Evolutionary conservation across 2,888 invertebrate species (phyloP), one percentile per base, ranked within the genome.

Genomic region (Drosophila neonasuta): DNA sequence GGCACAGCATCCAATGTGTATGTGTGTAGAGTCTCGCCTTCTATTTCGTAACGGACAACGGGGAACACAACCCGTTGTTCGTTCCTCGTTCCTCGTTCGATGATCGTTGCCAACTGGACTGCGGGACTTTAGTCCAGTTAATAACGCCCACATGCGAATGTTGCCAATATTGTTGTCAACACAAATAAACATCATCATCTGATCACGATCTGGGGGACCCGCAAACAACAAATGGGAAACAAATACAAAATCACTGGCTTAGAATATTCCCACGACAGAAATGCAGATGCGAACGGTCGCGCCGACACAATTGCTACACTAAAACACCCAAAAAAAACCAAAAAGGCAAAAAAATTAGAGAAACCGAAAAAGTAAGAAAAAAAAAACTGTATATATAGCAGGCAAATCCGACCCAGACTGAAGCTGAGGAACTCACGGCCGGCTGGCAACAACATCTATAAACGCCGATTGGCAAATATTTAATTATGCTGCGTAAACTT

Each of bases 401-500:
- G 50, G 68, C 68, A 65, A 70, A 72, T 62, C 66, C 48, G 50
- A 67, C 32, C 54, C 45, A 29, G 58, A 71, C 60, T 54, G 49
- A 54, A 34, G 44, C n/a, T 48, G 44, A 32, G 36, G n/a, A 36
- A 36, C 32, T 9, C 32, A 17, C 36, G 51, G 10, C 36, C 58
- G 61, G 51, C 58, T 51, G 45, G 56, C 52, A 77, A 63, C 71
- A 69, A 83, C 79, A 85, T 83, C 83, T 85, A 83, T 85, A 83
- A 83, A 83, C 77, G 83, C 83, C 83, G 83, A 83, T 85, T 73
- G 83, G 83, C 84, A 84, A 84, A 84, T 84, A 84, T 84, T 84
- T 86, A 82, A 86, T 71, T 73, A 84, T 80, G 79, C 84, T 84
- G 84, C 86, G 84, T 84, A 84, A 84, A 84, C 83, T 84, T 82